phyloP scores from a whole-genome alignment of 2,797 vertebrate species.

The Clarias pachynema region DNA sequence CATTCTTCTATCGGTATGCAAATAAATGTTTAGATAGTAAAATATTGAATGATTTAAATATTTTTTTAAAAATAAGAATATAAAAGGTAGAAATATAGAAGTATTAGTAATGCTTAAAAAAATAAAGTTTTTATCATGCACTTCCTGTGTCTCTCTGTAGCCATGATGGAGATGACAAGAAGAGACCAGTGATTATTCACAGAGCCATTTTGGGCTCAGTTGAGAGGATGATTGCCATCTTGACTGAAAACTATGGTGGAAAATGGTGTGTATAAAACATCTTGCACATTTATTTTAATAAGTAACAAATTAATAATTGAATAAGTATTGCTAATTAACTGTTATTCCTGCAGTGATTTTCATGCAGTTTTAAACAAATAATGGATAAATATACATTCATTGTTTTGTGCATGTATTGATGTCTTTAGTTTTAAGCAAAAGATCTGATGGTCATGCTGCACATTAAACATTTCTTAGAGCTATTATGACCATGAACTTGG shows the following conservation, averaged over 20 bases:
- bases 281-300: neutral
- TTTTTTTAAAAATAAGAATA: neutral
- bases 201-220: slow-evolving; percentile 95
- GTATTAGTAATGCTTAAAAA: too few relatives aligned
- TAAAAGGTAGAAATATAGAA: too few relatives aligned
- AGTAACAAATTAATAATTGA: neutral
- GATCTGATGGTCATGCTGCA: neutral
- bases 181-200: slow-evolving; percentile 94
- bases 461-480: neutral
- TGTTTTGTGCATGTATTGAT: neutral
- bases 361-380: neutral
- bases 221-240: slow-evolving; percentile 97
- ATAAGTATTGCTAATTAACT: neutral
- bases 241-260: slow-evolving; percentile 95
- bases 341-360: neutral
- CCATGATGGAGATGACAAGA: slow-evolving; percentile 93
- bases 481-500: neutral
- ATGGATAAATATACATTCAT: neutral
- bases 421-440: neutral
- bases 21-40: neutral
- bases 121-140: neutral
- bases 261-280: slow-evolving; percentile 85
- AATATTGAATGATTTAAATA: neutral
- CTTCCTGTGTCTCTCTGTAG: slow-evolving; percentile 66
- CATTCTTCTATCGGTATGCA: neutral